Evolutionary conservation across 2,113 vertebrate genomes (phyloP).

Genomic region (zebrafish (Danio rerio)): DNA sequence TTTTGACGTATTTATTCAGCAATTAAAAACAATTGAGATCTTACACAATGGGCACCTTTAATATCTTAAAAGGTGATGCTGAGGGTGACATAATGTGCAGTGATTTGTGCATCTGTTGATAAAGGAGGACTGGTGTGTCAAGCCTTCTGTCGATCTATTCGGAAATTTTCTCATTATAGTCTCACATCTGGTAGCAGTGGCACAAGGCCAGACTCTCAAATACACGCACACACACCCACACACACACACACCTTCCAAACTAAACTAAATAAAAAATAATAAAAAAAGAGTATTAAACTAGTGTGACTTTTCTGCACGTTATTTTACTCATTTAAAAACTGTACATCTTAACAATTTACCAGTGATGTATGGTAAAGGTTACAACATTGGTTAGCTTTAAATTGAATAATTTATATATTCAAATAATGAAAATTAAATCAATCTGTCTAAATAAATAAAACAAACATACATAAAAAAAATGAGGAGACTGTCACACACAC

Average conservation of each 20-base stretch:
- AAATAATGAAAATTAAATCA: too few relatives aligned
- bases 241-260: slow-evolving; percentile 1
- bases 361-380: too few relatives aligned
- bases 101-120: slow-evolving; percentile 37
- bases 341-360: too few relatives aligned
- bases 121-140: slow-evolving; percentile 17
- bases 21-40: neutral
- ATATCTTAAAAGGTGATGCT: slow-evolving; percentile 13
- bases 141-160: slow-evolving; percentile 15
- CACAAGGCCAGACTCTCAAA: neutral
- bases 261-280: neutral
- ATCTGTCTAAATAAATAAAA: too few relatives aligned
- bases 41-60: slow-evolving; percentile 13
- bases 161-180: slow-evolving; percentile 21
- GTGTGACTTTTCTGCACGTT: too few relatives aligned
- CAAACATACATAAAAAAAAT: too few relatives aligned
- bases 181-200: slow-evolving; percentile 37
- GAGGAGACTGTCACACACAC: too few relatives aligned
- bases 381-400: too few relatives aligned
- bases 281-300: neutral
- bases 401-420: too few relatives aligned
- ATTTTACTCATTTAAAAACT: too few relatives aligned
- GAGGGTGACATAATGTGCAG: slow-evolving; percentile 39
- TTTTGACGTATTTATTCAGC: neutral
- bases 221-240: neutral